These are phyloP conservation scores for Melanotaenia pygmaea DNA, from an alignment of 2,797 vertebrate species.

Conservation along the genomic window DNA sequence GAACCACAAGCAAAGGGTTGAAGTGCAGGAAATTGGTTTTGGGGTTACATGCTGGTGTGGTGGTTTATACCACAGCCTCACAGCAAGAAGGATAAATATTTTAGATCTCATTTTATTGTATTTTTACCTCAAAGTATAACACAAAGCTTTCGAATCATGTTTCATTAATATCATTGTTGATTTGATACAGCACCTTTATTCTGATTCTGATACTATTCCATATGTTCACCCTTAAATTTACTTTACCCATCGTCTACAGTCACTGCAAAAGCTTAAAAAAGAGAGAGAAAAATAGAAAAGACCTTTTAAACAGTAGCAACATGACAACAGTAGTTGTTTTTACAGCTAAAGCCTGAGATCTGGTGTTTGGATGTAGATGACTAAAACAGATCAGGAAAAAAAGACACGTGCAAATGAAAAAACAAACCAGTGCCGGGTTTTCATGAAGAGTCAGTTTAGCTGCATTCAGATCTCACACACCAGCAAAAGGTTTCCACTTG, in stretches of 20 bases:
- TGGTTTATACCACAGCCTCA: too few species aligned
- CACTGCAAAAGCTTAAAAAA: too few species aligned
- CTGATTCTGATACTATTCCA: too few species aligned
- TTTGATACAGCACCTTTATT: too few species aligned
- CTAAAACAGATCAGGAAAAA: slow-evolving; percentile 30
- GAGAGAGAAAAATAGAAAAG: background rate
- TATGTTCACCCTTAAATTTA: too few species aligned
- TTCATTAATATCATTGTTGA: too few species aligned
- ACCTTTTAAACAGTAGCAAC: slow-evolving; percentile 48
- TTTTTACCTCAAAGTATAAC: background rate
- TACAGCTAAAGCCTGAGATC: slow-evolving; percentile 39
- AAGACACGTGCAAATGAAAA: slow-evolving; percentile 43
- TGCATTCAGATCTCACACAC: slow-evolving; percentile 79
- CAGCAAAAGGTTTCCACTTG: slow-evolving; percentile 82
- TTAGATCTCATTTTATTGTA: background rate
- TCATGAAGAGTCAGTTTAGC: slow-evolving; percentile 73
- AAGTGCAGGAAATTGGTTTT: background rate
- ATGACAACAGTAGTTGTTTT: slow-evolving; percentile 40
- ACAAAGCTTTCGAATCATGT: too few species aligned
- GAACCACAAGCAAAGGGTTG: too few species aligned
- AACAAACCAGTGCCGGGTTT: slow-evolving; percentile 64
- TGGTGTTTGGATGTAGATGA: slow-evolving; percentile 31
- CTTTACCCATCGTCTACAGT: too few species aligned
- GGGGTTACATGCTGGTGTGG: too few species aligned
- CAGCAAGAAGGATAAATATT: too few species aligned